Base-by-base conservation (phyloP, 2,113 vertebrate genomes). In the Rhinolophus sinicus region DNA sequence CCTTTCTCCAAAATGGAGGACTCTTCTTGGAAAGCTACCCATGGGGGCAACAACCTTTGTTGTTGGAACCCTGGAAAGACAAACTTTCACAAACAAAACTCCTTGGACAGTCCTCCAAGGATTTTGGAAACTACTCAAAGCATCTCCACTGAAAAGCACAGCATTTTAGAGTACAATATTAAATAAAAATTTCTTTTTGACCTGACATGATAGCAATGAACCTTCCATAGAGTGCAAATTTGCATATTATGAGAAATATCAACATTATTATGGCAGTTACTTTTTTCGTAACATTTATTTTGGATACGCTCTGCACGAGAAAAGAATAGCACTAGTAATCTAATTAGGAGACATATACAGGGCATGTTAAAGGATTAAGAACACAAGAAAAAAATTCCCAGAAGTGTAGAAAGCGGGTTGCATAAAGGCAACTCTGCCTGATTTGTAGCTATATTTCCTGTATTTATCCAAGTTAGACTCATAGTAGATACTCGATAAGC, bases 1-100 rank as follows among this genome's bases (percentile, higher is more conserved):
- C 94, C 93, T 97, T 83, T 96, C 60, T 93, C 83, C 50, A 90
- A 96, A 62, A 62, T 94, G 97, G 96, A 97, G 97, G 97, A 65
- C 77, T 97, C 92, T 93, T 96, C 93, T 97, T 62, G 94, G 97
- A 97, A 97, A 90, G 93, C 95, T 50, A 84, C 94, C 76, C n/a
- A 33, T 94, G 21, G 3, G 76, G 65, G 58, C 67, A 95, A 52
- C 30, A 54, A 52, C 33, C 52, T 78, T 92, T 72, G 10, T 52
- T 84, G 1, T 62, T 30, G 12, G 75, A 92, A 56, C 19, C 75
- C 50, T 12, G 58, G 52, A 80, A 95, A 87, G 75, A 84, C 21
- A 80, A 89, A 92, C 65, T 50, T 44, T 56, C n/a, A 70, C 58
- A 62, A n/a, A 44, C 13, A 77, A 54, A 76, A 64, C 22, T 93